Conservation (phyloP, 2,888 invertebrate species). For the Globia sparganii region DNA sequence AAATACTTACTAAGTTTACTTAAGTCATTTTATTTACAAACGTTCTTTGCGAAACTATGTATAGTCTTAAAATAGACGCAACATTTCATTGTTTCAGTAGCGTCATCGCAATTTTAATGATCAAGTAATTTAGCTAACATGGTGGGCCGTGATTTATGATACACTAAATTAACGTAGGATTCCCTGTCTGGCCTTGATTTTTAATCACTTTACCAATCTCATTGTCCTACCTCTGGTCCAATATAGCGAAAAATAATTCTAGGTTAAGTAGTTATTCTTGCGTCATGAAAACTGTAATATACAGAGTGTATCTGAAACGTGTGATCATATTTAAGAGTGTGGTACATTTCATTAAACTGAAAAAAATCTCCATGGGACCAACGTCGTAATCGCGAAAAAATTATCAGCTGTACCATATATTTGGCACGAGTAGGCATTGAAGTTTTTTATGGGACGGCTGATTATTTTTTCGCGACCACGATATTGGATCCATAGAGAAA, state of each 20-base stretch:
- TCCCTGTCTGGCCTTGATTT: conserved; percentile 54
- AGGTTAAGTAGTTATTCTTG: conserved; percentile 39
- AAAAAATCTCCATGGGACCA: not conserved
- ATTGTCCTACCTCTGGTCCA: conserved; percentile 23
- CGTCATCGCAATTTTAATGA: conserved; percentile 59
- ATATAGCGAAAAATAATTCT: conserved; percentile 45
- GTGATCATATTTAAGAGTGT: not conserved
- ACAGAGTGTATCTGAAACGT: not conserved
- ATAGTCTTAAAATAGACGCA: conserved; percentile 37
- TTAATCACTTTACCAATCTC: conserved; percentile 51
- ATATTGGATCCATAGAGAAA: not conserved
- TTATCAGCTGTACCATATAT: not conserved
- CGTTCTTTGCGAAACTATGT: conserved; percentile 4
- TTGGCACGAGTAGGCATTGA: not conserved
- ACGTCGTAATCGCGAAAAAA: not conserved
- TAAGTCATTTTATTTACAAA: conserved; percentile 9
- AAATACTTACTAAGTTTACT: not conserved
- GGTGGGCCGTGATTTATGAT: conserved; percentile 62
- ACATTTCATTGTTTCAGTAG: conserved; percentile 49
- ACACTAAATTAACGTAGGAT: conserved; percentile 58
- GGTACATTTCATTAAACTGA: not conserved
- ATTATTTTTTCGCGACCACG: not conserved
- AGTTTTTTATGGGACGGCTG: not conserved
- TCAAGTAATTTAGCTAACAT: conserved; percentile 45
- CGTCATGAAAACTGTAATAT: conserved; percentile 21